Conservation (phyloP, 1,140 invertebrate genomes). For the Zaprionus ornatus region DNA sequence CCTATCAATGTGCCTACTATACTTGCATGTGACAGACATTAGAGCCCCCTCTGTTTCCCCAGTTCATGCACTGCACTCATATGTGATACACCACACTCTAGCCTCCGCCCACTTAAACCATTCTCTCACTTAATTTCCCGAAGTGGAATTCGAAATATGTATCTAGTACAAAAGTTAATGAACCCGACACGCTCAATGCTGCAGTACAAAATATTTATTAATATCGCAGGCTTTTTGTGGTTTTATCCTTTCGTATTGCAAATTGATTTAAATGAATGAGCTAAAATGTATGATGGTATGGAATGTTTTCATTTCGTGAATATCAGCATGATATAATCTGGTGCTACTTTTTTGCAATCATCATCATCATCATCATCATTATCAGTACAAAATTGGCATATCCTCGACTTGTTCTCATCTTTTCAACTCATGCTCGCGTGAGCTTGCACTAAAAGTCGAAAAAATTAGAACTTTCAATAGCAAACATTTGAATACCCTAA, state of each 20-base stretch:
- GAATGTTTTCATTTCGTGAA: neutral
- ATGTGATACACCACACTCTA: neutral
- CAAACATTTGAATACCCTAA: neutral
- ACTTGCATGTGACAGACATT: conserved; percentile 60
- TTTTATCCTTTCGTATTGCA: neutral
- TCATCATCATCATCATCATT: neutral
- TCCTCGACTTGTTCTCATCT: neutral
- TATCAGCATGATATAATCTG: neutral
- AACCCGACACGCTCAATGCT: neutral
- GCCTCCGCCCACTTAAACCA: too few relatives aligned
- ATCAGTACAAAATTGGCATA: neutral
- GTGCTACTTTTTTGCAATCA: neutral
- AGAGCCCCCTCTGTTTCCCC: neutral
- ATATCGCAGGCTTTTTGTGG: neutral
- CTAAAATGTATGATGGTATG: neutral
- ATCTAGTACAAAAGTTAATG: neutral
- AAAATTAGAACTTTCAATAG: neutral
- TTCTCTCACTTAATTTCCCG: neutral
- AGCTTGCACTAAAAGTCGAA: neutral
- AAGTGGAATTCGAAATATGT: neutral
- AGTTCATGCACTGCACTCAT: neutral
- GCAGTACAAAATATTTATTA: neutral
- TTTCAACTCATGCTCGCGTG: neutral
- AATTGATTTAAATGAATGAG: neutral
- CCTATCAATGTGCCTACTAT: conserved; percentile 44